phyloP scores from a whole-genome alignment of 92 coral and sea anemone genomes.

The Scolanthus callimorphus region DNA sequence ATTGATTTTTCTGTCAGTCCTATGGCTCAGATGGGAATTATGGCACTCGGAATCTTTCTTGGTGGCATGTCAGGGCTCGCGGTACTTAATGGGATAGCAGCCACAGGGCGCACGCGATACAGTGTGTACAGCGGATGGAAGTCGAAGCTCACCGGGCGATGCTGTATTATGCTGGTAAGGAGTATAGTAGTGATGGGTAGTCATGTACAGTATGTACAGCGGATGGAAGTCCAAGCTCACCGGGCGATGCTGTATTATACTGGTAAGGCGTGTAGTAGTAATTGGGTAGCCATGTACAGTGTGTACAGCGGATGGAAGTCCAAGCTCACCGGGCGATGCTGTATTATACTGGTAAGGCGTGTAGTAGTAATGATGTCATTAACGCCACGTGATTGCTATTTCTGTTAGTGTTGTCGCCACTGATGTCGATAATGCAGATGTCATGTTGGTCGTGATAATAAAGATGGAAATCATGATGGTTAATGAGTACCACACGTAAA shows the following conservation, averaged over 20 bases:
- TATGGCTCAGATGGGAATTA: constrained; percentile 62
- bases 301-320: too few relatives aligned
- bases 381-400: too few relatives aligned
- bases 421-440: too few relatives aligned
- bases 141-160: constrained; percentile 76
- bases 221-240: constrained; percentile 76
- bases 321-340: too few relatives aligned
- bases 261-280: constrained; percentile 77
- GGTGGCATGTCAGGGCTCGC: constrained; percentile 83
- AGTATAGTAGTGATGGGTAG: too few relatives aligned
- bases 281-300: too few relatives aligned
- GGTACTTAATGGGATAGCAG: constrained; percentile 76
- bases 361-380: too few relatives aligned
- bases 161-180: constrained; percentile 77
- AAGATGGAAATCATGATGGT: background rate
- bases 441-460: too few relatives aligned
- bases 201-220: constrained; percentile 60
- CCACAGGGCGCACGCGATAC: constrained; percentile 91
- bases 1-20: too few relatives aligned
- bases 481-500: background rate
- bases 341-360: too few relatives aligned
- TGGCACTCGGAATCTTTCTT: constrained; percentile 74
- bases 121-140: constrained; percentile 82
- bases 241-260: constrained; percentile 75
- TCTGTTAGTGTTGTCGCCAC: too few relatives aligned